Percentiles rank a stretch among this genome's conserved stretches.
phyloP scores from a whole-genome alignment of 2,888 invertebrate genomes.

The Arctia plantaginis region DNA sequence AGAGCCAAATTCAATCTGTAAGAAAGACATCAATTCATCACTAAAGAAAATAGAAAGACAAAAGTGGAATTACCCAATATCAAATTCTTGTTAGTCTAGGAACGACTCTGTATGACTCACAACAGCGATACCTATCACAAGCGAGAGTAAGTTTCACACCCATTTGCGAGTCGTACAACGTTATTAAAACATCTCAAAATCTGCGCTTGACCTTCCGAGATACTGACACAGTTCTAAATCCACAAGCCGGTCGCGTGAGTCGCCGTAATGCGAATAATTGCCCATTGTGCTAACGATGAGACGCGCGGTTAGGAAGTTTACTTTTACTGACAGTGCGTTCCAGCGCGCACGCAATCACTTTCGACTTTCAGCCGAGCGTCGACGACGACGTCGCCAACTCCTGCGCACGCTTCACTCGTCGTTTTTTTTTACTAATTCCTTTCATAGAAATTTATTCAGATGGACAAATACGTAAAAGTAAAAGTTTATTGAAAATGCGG shows the following conservation, averaged over 20 bases:
- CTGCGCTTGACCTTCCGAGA: slow-evolving; percentile 63
- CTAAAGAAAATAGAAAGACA: background rate
- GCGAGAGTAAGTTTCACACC: slow-evolving; percentile 48
- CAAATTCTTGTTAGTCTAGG: slow-evolving; percentile 29
- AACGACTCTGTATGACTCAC: slow-evolving; percentile 41
- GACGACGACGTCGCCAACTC: slow-evolving; percentile 42
- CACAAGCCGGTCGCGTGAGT: slow-evolving; percentile 57
- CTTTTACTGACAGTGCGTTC: slow-evolving; percentile 78
- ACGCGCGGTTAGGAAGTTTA: slow-evolving; percentile 79
- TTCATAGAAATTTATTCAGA: slow-evolving; percentile 52
- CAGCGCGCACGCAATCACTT: slow-evolving; percentile 79
- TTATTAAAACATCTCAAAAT: slow-evolving; percentile 41
- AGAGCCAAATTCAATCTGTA: background rate
- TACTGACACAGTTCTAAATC: slow-evolving; percentile 68
- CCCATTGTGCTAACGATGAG: slow-evolving; percentile 59
- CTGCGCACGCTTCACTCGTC: slow-evolving; percentile 37
- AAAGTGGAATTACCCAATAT: slow-evolving; percentile 29
- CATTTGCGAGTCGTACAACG: slow-evolving; percentile 20
- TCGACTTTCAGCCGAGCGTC: slow-evolving; percentile 73
- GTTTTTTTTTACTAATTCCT: slow-evolving; percentile 48
- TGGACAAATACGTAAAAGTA: slow-evolving; percentile 52
- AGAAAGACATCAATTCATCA: background rate
- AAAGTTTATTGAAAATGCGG: slow-evolving; percentile 46
- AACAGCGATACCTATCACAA: slow-evolving; percentile 27
- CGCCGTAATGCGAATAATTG: slow-evolving; percentile 57